These are phyloP conservation scores for Thelaira solivaga DNA, from an alignment of 2,888 invertebrate species.

Conservation along the genomic window DNA sequence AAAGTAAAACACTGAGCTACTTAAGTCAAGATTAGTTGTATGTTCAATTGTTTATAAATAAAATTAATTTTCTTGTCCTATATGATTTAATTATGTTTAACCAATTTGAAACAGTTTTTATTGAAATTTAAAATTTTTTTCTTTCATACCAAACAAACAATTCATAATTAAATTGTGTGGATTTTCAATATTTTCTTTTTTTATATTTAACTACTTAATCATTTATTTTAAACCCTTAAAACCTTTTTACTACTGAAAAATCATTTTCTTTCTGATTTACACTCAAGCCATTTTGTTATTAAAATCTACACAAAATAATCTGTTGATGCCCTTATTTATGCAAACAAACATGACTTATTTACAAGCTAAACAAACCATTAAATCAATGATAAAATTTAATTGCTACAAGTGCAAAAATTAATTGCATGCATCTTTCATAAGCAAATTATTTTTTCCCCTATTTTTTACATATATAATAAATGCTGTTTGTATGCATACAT, in stretches of 20 bases:
- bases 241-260: neutral
- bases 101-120: too few species aligned
- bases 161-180: too few species aligned
- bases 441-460: neutral
- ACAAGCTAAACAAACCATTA: constrained; percentile 27
- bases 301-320: constrained; percentile 16
- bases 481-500: constrained; percentile 5
- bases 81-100: too few species aligned
- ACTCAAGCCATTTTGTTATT: neutral
- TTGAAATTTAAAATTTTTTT: too few species aligned
- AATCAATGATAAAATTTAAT: constrained; percentile 33
- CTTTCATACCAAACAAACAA: too few species aligned
- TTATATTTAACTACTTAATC: too few species aligned
- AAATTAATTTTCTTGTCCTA: too few species aligned
- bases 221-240: too few species aligned
- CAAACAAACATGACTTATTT: constrained; percentile 16
- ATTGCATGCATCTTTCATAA: neutral
- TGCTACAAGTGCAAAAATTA: constrained; percentile 49
- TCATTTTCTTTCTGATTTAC: constrained; percentile 1
- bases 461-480: neutral
- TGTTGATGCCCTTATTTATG: neutral
- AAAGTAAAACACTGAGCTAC: neutral
- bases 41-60: too few species aligned
- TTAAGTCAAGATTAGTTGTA: too few species aligned
- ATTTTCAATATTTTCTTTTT: too few species aligned